Base-by-base conservation (phyloP, 2,888 invertebrate species). In the Cyclophora albipunctata region DNA sequence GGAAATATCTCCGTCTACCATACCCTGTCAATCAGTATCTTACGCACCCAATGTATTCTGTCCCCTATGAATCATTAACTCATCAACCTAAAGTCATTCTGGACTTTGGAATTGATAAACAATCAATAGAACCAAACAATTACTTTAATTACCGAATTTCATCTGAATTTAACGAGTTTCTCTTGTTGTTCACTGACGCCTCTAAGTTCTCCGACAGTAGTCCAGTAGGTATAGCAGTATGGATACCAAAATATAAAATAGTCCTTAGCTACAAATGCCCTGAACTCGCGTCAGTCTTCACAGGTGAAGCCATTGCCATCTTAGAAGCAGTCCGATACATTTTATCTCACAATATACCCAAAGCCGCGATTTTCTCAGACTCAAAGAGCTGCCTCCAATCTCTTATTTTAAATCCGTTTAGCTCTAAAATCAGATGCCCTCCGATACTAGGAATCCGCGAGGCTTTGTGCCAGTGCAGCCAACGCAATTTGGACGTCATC, bases 191-290 rank as follows among this genome's bases (percentile, higher is more conserved):
- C 20, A 42, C 42, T 3, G 42, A 42, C 20, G 42, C 42, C 3
- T 42, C 42, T 20, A 42, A 42, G 20, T 20, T 42, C 5, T 3
- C 3, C 20, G 1, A 4, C n/a, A 3, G 20, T 20, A 20, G 20
- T 3, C 20, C 42, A 3, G 43, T 49, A 4, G 49, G 49, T 3
- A 35, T 33, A 5, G 43, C 35, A 3, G 49, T 49, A 5, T 46
- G n/a, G 41, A 34, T 42, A 7, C 37, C 42, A 20, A 6, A n/a
- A 4, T 45, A 20, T 7, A 42, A n/a, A 5, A 40, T 49, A 3
- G 7, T 42, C 5, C 42, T 37, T 3, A 45, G 42, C 4, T 42
- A 42, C 42, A 49, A 45, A 45, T 45, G 34, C n/a, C 49, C 49
- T 20, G 6, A 33, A 7, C 5, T 4, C 4, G 7, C 41, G 2